A percentile compares a stretch with the other conserved stretches of the same genome.
These are phyloP conservation scores for Agrotis exclamationis DNA, from an alignment of 2,888 invertebrate genomes.

Conservation along the genomic window DNA sequence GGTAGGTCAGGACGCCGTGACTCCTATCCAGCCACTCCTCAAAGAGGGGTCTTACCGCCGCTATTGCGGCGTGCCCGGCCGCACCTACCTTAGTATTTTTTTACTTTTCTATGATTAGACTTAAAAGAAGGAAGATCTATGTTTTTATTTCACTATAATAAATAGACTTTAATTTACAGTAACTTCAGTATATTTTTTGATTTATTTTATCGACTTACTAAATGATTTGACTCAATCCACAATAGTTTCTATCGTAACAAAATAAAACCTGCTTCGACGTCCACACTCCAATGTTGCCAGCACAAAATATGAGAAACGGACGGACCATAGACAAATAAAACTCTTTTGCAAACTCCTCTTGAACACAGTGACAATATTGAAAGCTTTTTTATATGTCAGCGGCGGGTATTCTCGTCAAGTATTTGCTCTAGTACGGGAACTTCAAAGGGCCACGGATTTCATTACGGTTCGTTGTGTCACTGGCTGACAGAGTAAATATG, in stretches of 20 bases:
- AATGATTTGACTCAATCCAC: neutral
- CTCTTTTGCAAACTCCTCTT: slow-evolving; percentile 48
- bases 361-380: slow-evolving; percentile 53
- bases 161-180: neutral
- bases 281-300: slow-evolving; percentile 28
- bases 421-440: slow-evolving; percentile 49
- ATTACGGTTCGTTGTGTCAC: slow-evolving; percentile 44
- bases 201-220: too few species aligned
- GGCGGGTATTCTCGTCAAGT: slow-evolving; percentile 52
- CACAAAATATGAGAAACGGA: slow-evolving; percentile 32
- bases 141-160: slow-evolving; percentile 2
- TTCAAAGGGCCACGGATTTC: slow-evolving; percentile 56
- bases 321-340: slow-evolving; percentile 49
- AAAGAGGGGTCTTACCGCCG: too few species aligned
- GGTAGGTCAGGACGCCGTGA: too few species aligned
- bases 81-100: slow-evolving; percentile 9
- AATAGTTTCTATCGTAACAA: neutral
- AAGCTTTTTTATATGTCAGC: slow-evolving; percentile 55
- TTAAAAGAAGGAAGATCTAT: slow-evolving; percentile 9
- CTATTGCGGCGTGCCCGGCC: too few species aligned
- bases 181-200: too few species aligned
- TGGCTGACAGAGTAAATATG: slow-evolving; percentile 30
- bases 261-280: slow-evolving; percentile 13
- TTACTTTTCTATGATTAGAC: neutral
- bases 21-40: too few species aligned